Evolutionary conservation across 2,888 invertebrate genomes (phyloP), one percentile per base, ranked within the genome.

Genomic region (Periphyllus acericola): DNA sequence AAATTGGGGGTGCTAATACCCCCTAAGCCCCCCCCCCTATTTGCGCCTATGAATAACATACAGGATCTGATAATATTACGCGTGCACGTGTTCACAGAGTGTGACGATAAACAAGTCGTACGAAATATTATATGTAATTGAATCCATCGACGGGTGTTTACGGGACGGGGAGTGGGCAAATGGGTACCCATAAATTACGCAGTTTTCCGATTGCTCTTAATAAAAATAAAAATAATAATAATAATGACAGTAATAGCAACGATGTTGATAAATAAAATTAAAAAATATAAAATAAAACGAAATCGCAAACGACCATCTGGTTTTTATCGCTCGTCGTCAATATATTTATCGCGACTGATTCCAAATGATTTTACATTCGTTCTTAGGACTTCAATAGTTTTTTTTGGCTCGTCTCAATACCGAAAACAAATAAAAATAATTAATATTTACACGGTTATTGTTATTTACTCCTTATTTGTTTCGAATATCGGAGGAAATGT

Each of bases 81-180:
- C 17, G 14, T 17, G 17, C 60, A 34, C 55, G 34, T 55, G 55
- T 60, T 79, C 34, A n/a, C 32, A 8, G 14, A 60, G 60, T 34
- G 25, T 60, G n/a, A 79, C 36, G n/a, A 79, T 34, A 60, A 79
- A 79, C 25, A 79, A 79, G 34, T 79, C 55, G 3, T 34, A 34
- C 25, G 55, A 79, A 34, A 79, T 32, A 79, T 79, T 79, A 55
- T 34, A 79, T 25, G 75, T 68, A 68, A 68, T 29, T 25, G 29
- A 29, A 68, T 29, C n/a, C 68, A 8, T n/a, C 68, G 29, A 25
- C 9, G 0, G 11, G 0, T n/a, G n/a, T n/a, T n/a, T n/a, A n/a
- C n/a, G 9, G 29, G 11, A 68, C 11, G 29, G 8, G 5, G 68
- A 60, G 11, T 21, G 60, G 60, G 25, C 68, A 29, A 68, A 29